Base-by-base conservation (phyloP, 2,797 vertebrate species). In the Helicolenus hilgendorfi region DNA sequence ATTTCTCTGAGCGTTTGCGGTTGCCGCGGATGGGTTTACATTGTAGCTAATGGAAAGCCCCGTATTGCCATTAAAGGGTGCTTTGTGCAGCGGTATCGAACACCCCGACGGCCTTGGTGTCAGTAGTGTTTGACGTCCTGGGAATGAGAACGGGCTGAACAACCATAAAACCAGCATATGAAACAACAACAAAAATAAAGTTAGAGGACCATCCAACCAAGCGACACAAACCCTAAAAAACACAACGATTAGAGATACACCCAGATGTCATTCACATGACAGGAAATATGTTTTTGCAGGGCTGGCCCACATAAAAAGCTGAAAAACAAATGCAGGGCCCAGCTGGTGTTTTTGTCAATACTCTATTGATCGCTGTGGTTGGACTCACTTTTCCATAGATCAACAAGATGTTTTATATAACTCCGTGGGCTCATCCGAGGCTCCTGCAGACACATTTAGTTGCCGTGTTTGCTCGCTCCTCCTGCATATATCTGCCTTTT, bases 371-470 rank as follows among this genome's bases (percentile, higher is more conserved):
- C 18, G 58, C 31, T 60, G 60, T 49, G 71, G 79, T 74, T 45
- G 59, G 75, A 70, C 75, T 83, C 83, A 60, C 75, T 93, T 93
- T 94, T 94, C 91, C 93, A 93, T 87, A 83, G 88, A 91, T 91
- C 91, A 89, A 92, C 91, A 84, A 13, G 18, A 88, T 82, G 65
- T 84, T 94, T 96, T 94, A 95, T 90, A 67, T 92, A 96, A 95
- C 93, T 69, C 35, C 56, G 81, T 77, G 68, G 53, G 72, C 75
- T 84, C 59, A 63, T 56, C 67, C 72, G 6, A 60, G n/a, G 58
- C 73, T 85, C 72, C 49, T 5, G 4, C 55, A 72, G 80, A 2
- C 31, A 6, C 41, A 56, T 75, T 85, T 59, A 79, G 72, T 85
- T 83, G 65, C 74, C 36, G 77, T 67, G 36, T 81, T 82, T 80